These are phyloP conservation scores for Staurois parvus DNA, from an alignment of 2,797 vertebrate species.

Conservation along the genomic window DNA sequence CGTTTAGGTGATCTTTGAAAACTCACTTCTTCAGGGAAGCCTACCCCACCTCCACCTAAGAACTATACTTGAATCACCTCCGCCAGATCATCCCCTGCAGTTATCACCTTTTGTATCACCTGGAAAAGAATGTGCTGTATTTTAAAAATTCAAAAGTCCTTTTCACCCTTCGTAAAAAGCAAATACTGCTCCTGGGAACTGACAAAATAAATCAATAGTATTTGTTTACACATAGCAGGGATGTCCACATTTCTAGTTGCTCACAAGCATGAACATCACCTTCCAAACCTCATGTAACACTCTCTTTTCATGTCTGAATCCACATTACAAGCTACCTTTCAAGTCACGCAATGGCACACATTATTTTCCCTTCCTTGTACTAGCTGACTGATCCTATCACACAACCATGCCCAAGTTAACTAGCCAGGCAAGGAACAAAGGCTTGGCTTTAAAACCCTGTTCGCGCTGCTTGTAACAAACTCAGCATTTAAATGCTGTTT, in stretches of 20 bases:
- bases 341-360: slow-evolving; percentile 9
- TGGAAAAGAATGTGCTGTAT: not conserved
- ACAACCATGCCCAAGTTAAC: not conserved
- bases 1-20: no score
- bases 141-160: not conserved
- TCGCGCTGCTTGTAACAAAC: not conserved
- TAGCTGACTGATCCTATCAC: slow-evolving; percentile 1
- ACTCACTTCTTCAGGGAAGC: no score
- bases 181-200: not conserved
- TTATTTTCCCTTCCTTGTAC: slow-evolving; percentile 7
- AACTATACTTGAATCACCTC: no score
- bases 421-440: slow-evolving; percentile 3
- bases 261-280: not conserved
- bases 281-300: not conserved
- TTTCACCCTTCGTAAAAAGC: not conserved
- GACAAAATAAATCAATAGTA: not conserved
- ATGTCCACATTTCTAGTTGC: not conserved
- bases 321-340: not conserved
- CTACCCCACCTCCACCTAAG: no score
- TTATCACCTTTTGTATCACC: no score
- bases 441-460: not conserved
- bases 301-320: not conserved
- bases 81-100: no score
- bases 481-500: not conserved
- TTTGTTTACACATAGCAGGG: not conserved